Evolutionary conservation across 2,888 invertebrate species (phyloP), one percentile per base, ranked within the genome.

Genomic region (Siphlonurus alternatus): DNA sequence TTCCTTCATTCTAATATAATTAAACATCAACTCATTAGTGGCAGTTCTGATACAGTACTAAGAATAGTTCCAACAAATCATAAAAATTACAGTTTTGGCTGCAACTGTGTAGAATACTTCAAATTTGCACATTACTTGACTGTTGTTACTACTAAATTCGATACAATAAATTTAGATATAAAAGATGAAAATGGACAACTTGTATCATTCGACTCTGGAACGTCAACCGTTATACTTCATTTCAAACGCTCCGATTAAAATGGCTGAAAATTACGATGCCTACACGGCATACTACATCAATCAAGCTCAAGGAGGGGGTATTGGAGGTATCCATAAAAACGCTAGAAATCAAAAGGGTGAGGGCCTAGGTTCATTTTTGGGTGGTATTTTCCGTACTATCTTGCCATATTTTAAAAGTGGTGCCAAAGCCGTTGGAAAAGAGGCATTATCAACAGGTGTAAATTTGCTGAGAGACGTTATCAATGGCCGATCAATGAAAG

Each of bases 1-100:
- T 68, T 64, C 63, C 61, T 71, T 53, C 69, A 70, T 66, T 66
- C 68, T 22, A 69, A 72, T 63, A 65, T 72, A n/a, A 67, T 70
- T 1, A 68, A 69, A 63, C 69, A 69, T 1, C 69, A 69, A 24
- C 65, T 66, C 1, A 66, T 70, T 0, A 71, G 73, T n/a, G 70
- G 71, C 62, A 64, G 65, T 2, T 53, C 67, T 38, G 67, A 70
- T 15, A 66, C 68, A 1, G 66, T 72, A 18, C 23, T 71, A 15
- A 64, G 71, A n/a, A 68, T 71, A 19, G 69, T 71, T n/a, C n/a
- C n/a, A n/a, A n/a, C n/a, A n/a, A n/a, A n/a, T n/a, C n/a, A n/a
- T n/a, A n/a, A n/a, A n/a, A n/a, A n/a, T n/a, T n/a, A n/a, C n/a
- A n/a, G n/a, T n/a, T n/a, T n/a, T n/a, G n/a, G n/a, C n/a, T n/a